Percentiles rank a stretch among this genome's conserved stretches.
phyloP scores from a whole-genome alignment of 1,140 invertebrate genomes.

The Cyclargus thomasi region DNA sequence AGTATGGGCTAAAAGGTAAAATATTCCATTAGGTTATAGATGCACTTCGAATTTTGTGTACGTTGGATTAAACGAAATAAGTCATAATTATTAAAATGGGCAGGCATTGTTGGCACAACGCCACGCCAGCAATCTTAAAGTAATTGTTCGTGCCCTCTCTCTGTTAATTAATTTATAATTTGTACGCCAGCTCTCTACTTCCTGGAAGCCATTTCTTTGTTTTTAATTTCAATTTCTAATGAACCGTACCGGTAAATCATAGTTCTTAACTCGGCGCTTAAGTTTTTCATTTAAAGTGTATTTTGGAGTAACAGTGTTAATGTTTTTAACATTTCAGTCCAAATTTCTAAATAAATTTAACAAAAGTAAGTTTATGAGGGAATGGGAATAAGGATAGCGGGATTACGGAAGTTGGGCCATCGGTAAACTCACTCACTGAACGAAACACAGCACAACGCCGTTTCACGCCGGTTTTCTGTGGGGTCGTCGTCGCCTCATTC shows the following conservation, averaged over 20 bases:
- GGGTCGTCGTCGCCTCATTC: too few species aligned
- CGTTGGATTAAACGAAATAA: constrained; percentile 37
- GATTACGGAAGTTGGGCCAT: too few species aligned
- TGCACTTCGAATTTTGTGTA: constrained; percentile 16
- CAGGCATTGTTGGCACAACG: constrained; percentile 48
- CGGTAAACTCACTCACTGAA: too few species aligned
- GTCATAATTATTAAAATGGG: constrained; percentile 59
- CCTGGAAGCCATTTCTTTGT: constrained; percentile 33
- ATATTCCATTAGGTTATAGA: too few species aligned
- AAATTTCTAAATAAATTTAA: too few species aligned
- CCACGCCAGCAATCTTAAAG: constrained; percentile 56
- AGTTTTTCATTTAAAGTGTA: background rate
- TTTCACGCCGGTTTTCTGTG: too few species aligned
- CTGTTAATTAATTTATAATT: constrained; percentile 71
- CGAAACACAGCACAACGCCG: too few species aligned
- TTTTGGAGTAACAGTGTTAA: background rate
- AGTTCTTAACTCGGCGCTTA: background rate
- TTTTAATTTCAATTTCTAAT: constrained; percentile 37
- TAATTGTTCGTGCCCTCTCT: constrained; percentile 52
- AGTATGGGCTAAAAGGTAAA: too few species aligned
- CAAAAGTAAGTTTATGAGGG: too few species aligned
- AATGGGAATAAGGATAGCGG: too few species aligned
- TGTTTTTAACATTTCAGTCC: background rate
- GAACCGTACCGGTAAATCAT: constrained; percentile 18
- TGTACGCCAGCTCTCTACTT: constrained; percentile 48